These are phyloP conservation scores for Manis pentadactyla DNA, from an alignment of 2,797 vertebrate species.

Conservation along the genomic window DNA sequence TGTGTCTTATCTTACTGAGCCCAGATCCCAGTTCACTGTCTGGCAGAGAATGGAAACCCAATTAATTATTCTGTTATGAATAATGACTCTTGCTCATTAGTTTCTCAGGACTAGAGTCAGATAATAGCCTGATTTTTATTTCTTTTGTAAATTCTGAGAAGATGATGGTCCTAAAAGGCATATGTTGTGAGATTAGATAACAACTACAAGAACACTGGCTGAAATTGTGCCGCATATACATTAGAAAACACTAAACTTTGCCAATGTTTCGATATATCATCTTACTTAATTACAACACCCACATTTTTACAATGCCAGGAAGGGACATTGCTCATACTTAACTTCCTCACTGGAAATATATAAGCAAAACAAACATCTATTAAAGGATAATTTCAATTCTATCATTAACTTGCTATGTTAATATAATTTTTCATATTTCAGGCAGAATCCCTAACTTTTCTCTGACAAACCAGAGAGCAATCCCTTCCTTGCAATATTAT, in stretches of 20 bases:
- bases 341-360: background rate
- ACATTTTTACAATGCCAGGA: background rate
- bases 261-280: slow-evolving; percentile 36
- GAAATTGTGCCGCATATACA: background rate
- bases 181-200: slow-evolving; percentile 47
- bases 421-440: background rate
- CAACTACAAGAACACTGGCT: background rate
- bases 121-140: slow-evolving; percentile 70
- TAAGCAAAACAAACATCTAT: slow-evolving; percentile 20
- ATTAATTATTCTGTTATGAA: slow-evolving; percentile 75
- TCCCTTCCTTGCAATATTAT: background rate
- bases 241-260: slow-evolving; percentile 36
- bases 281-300: slow-evolving; percentile 59
- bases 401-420: background rate
- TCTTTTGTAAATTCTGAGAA: slow-evolving; percentile 62
- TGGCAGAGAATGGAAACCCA: slow-evolving; percentile 65
- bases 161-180: slow-evolving; percentile 44
- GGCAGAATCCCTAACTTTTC: background rate
- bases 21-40: slow-evolving; percentile 67
- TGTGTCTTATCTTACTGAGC: slow-evolving; percentile 68
- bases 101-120: slow-evolving; percentile 49
- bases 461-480: background rate
- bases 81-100: slow-evolving; percentile 69
- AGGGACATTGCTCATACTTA: background rate
- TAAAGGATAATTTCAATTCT: background rate